Evolutionary conservation across 2,888 invertebrate species (phyloP), one percentile per base, ranked within the genome.

Genomic region (Augochlorella aurata): DNA sequence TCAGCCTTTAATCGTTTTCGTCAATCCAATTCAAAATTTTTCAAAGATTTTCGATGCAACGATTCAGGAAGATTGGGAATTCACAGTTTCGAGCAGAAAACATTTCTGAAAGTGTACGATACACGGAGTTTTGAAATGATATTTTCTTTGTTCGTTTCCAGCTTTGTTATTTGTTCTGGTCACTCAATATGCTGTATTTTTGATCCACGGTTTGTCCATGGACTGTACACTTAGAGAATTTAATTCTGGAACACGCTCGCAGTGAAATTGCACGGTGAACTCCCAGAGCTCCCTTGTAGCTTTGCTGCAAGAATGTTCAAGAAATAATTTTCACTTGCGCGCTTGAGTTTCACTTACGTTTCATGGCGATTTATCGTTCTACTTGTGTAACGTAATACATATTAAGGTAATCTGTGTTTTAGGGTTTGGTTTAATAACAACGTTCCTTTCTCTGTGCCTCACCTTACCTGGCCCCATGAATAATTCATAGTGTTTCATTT

Each of bases 401-500:
- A 58, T 58, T 58, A 58, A 24, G 14, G 58, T 58, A 58, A 58
- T 58, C 24, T 58, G 24, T 24, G 58, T 58, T 58, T 58, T 58
- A 58, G 58, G 58, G 58, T 58, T 58, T 58, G 58, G 24, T 58
- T 58, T 58, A 58, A 58, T 58, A 58, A 58, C 58, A 58, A 14
- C 24, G 24, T 24, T 58, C 58, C 16, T 16, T 5, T 24, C 16
- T 24, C 24, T 16, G 16, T 0, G 8, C 16, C 24, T 58, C 58
- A 8, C 24, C 58, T 58, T 24, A 7, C 8, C 14, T 16, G 21
- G 24, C 24, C 58, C 2, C 58, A 58, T 58, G 58, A 58, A 58
- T 58, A 24, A 58, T 58, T 58, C 58, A 58, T 58, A 24, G 24
- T 24, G 16, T 58, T 58, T 58, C 58, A 58, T 58, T 58, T 58